Evolutionary conservation across 2,113 vertebrate species (phyloP), one percentile per base, ranked within the genome.

Genomic region (Ammodytes marinus): DNA sequence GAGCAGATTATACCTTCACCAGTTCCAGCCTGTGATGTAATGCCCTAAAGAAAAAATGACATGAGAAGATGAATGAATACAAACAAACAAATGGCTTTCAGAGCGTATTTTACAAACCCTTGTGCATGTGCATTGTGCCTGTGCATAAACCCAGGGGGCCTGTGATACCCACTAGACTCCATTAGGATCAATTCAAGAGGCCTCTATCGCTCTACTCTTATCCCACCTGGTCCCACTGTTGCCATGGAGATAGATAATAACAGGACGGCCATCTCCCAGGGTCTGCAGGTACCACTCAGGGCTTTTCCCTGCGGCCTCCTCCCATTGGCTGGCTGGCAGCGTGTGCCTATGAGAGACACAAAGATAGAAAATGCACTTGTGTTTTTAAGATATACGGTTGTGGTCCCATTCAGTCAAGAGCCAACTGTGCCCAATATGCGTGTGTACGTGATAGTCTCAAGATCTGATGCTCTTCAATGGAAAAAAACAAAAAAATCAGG

Each of bases 211-310:
- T 14, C 82, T 27, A 10, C 83, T 69, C 69, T 83, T 19, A 49
- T 71, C 91, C 92, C 89, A 91, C 97, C 97, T 97, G 93, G 94
- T 95, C 8, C 96, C 94, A 45, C 86, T 79, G 17, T 96, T 97
- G 87, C 97, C 96, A 0, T 97, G 97, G 92, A 98, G 96, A 93
- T 96, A 97, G 86, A 97, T 89, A 65, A 97, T 94, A 82, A 97
- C 90, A 0, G 97, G 96, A 52, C 92, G 88, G 58, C 83, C 90
- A 0, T 98, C 96, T 0, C 47, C 90, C 0, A 98, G 96, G 0
- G 96, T 88, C 4, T 91, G 92, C 85, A 84, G 93, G 0, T 94
- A 96, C 97, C 97, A 97, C 80, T 85, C 84, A 15, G 60, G 88
- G 77, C 93, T 93, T 89, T 87, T 96, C 81, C 95, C 96, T 40